Base-by-base conservation (phyloP, 92 coral and sea anemone genomes). In the Zoanthus sociatus region DNA sequence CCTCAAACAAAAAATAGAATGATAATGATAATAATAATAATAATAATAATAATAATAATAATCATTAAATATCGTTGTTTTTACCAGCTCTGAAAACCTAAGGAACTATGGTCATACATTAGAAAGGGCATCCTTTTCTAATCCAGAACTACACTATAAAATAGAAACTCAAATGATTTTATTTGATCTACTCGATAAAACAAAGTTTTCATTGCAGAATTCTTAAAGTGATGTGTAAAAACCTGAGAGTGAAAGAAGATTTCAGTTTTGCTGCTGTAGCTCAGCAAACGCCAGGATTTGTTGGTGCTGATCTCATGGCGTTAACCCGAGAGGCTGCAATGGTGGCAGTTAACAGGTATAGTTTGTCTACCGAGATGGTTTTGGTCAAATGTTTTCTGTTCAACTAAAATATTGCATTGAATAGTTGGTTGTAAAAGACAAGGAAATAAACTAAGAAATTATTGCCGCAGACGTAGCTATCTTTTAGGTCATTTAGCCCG, bases 261-360 rank as follows among this genome's bases (percentile, higher is more conserved):
- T 97, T 95, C 78, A 86, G 93, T 86, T 97, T 92, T 83, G 64
- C 92, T 3, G 71, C 46, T 10, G 78, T 97, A 42, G 94, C 98
- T 16, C 95, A 89, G 50, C 92, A 90, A 69, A 95, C 99, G 0
- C 99, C 99, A 32, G 99, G 99, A 15, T 97, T 91, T 93, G 99
- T 97, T 67, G 98, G 99, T 37, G 99, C 98, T n/a, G 99, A 97
- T 70, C 96, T 97, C 58, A 92, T 95, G 97, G 98, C 99, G 1
- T 82, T 97, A 31, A 91, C 97, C 26, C 88, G 99, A 84, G 99
- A 97, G 84, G 99, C 99, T 44, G 98, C 99, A 1, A 91, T 97
- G 91, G 88, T 91, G 70, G 99, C 99, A 44, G 96, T 97, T 9
- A 90, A 92, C 89, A 95, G 99, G 99, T 95, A 83, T 53, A 78